phyloP scores from a whole-genome alignment of 2,113 vertebrate species.

The Nycticebus coucang region DNA sequence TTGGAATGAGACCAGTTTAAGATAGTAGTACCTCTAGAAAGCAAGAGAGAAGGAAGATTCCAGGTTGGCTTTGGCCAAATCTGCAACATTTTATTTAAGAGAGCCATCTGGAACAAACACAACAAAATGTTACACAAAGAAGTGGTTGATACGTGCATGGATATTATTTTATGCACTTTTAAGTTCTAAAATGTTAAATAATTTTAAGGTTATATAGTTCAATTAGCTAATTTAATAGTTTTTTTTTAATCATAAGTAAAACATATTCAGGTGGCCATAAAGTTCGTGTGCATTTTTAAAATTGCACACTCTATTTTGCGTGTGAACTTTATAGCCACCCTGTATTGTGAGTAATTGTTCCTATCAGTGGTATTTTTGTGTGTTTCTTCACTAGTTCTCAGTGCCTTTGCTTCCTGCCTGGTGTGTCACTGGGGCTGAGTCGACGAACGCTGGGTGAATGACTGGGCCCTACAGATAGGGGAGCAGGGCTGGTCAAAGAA shows the following conservation, averaged over 20 bases:
- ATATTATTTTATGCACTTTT: slow-evolving; percentile 2
- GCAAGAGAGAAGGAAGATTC: background rate
- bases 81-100: slow-evolving; percentile 1
- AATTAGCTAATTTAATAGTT: slow-evolving; percentile 20
- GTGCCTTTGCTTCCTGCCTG: background rate
- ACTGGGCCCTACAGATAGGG: background rate
- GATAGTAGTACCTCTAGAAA: background rate
- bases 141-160: background rate
- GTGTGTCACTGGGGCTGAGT: background rate
- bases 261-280: no score
- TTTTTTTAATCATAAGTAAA: background rate
- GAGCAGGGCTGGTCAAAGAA: background rate
- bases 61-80: background rate
- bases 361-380: background rate
- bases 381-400: background rate
- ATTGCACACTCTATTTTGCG: no score
- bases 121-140: background rate
- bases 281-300: no score
- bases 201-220: background rate
- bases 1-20: slow-evolving; percentile 14
- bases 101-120: slow-evolving; percentile 18
- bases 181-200: slow-evolving; percentile 40
- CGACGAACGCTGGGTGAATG: background rate
- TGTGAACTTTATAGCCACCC: no score
- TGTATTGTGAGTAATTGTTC: background rate